These are phyloP conservation scores for Myotis vivesi DNA, from an alignment of 2,797 vertebrate genomes.

Conservation along the genomic window DNA sequence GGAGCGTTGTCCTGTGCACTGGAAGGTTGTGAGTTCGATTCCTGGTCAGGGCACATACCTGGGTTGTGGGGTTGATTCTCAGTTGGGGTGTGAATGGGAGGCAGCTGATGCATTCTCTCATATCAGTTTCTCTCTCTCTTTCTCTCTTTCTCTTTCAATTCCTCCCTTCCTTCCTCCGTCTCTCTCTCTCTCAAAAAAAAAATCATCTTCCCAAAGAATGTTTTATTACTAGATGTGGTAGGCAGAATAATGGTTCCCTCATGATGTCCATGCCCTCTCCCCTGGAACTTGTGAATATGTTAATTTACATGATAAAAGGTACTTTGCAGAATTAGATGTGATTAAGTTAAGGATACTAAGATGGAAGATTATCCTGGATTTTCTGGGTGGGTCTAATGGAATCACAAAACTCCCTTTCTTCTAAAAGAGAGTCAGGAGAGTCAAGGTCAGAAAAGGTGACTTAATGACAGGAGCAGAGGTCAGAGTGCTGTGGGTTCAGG, in stretches of 20 bases:
- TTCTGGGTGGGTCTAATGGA: background rate
- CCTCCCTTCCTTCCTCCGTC: no score
- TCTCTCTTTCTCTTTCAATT: no score
- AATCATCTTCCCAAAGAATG: background rate
- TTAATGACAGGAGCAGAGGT: background rate
- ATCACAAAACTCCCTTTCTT: background rate
- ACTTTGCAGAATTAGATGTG: background rate
- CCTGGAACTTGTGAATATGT: background rate
- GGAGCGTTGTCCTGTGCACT: background rate
- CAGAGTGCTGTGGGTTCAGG: background rate
- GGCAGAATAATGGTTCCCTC: background rate
- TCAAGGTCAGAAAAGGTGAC: background rate
- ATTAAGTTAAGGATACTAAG: background rate
- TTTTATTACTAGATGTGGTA: background rate
- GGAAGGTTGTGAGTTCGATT: background rate
- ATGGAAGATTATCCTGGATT: background rate
- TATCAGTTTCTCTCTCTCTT: background rate
- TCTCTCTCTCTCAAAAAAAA: background rate
- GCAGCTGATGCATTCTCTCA: background rate
- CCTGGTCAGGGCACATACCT: background rate
- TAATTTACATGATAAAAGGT: background rate
- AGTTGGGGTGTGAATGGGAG: no score
- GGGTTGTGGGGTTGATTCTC: background rate
- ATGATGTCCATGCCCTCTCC: background rate
- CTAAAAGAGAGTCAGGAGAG: background rate